A percentile compares a stretch with the other conserved stretches of the same genome.
Conservation (phyloP, 1,140 invertebrate genomes). For the Leptopilina clavipes region DNA sequence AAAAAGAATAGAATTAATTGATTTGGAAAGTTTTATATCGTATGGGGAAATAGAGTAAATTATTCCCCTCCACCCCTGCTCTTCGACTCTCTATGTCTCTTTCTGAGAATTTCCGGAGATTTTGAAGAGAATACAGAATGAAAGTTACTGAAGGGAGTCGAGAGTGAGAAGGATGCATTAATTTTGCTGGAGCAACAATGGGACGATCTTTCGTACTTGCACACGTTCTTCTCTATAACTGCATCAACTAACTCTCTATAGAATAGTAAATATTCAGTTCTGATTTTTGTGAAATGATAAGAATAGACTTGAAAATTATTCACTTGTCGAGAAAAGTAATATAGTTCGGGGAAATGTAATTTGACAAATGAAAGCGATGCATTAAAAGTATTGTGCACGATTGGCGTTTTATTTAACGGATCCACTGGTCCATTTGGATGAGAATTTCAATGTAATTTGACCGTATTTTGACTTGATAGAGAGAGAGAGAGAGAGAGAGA, state of each 20-base stretch:
- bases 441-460: conserved; percentile 1
- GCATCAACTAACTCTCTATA: conserved; percentile 20
- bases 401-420: background rate
- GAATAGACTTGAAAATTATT: conserved; percentile 2
- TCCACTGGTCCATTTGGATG: background rate
- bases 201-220: conserved; percentile 17
- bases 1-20: background rate
- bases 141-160: background rate
- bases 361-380: background rate
- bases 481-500: background rate
- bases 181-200: conserved; percentile 9
- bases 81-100: too few relatives aligned
- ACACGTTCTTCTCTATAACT: conserved; percentile 12
- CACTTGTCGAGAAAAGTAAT: background rate
- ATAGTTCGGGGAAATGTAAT: too few relatives aligned
- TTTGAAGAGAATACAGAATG: background rate
- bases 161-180: conserved; percentile 4
- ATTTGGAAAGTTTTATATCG: background rate
- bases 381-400: conserved; percentile 14
- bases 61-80: background rate
- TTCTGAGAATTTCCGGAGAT: background rate
- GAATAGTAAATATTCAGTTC: conserved; percentile 1
- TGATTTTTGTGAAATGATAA: conserved; percentile 10
- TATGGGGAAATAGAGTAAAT: background rate
- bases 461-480: background rate